Evolutionary conservation across 2,797 vertebrate species (phyloP).

Genomic region (Sebastes ruberrimus): DNA sequence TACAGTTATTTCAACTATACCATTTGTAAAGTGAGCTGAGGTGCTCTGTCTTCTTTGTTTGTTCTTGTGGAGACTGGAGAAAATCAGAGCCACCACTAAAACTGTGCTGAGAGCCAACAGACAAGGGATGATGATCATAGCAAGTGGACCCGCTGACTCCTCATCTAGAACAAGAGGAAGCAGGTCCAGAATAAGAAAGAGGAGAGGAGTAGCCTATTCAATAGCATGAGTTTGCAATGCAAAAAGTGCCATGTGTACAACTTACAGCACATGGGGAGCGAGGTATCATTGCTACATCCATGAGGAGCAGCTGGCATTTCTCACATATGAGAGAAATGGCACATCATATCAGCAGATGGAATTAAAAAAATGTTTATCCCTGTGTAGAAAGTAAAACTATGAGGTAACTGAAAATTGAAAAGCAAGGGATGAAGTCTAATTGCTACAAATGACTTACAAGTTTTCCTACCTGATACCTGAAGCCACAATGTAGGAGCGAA

Average conservation of each 20-base stretch:
- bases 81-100: slow-evolving; percentile 63
- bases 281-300: slow-evolving; percentile 66
- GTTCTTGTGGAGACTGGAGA: slow-evolving; percentile 64
- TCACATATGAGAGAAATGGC: slow-evolving; percentile 26
- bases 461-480: slow-evolving; percentile 35
- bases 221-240: neutral
- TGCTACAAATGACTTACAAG: neutral
- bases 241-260: neutral
- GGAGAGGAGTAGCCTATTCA: neutral
- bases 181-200: neutral
- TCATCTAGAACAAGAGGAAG: slow-evolving; percentile 46
- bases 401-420: neutral
- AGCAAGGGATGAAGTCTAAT: no score
- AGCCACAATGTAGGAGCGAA: neutral
- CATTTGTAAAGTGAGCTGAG: slow-evolving; percentile 9
- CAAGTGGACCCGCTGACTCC: slow-evolving; percentile 59
- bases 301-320: slow-evolving; percentile 53
- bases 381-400: neutral
- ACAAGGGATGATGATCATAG: slow-evolving; percentile 72
- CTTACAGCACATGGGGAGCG: slow-evolving; percentile 58
- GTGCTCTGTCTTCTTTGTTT: slow-evolving; percentile 19
- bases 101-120: slow-evolving; percentile 71
- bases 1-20: neutral
- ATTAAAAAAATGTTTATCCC: neutral
- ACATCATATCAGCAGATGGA: neutral